Base-by-base conservation (phyloP, 2,797 vertebrate species). In the Hyperoplus immaculatus region DNA sequence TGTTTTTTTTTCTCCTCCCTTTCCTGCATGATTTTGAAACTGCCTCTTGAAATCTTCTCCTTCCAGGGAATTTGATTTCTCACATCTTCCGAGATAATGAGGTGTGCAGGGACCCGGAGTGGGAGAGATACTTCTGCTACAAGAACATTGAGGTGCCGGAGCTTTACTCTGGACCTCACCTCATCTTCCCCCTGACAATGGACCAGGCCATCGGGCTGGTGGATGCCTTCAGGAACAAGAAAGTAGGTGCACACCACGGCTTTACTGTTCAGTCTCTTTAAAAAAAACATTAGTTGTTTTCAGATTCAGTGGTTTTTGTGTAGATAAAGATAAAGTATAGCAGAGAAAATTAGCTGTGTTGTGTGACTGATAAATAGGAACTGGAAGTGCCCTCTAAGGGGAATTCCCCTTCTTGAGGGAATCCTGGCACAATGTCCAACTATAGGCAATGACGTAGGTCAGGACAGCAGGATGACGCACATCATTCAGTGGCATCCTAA, bases 211-310 rank as follows among this genome's bases (percentile, higher is more conserved):
- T 96, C 0, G 89, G 92, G 81, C 94, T 99, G 77, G 93, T 99
- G 83, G 98, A 99, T 90, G 97, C 98, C 68, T 99, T 98, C 93
- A 96, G 96, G 86, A 95, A 95, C 87, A 97, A 97, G 90, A 96
- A 97, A 91, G 98, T 99, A 95, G 87, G 96, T 88, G 53, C 61
- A 70, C 42, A 9, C 8, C 10, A 4, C 5, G 5, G 43, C 18
- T 58, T 3, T 11, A 46, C 6, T 8, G 54, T 18, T 14, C 43
- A 36, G 16, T 16, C 11, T 65, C 12, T 46, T 8, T 29, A 29
- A 29, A 29, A 29, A 41, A 57, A 18, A 16, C 29, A 14, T 13
- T 58, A 1, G 5, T 38, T 1, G 14, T 6, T 57, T n/a, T 54
- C 29, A 36, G 3, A 56, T 13, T 56, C 29, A 55, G 29, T 21